These are phyloP conservation scores for Oreochromis tanganicae DNA, from an alignment of 2,113 vertebrate genomes.

Conservation along the genomic window DNA sequence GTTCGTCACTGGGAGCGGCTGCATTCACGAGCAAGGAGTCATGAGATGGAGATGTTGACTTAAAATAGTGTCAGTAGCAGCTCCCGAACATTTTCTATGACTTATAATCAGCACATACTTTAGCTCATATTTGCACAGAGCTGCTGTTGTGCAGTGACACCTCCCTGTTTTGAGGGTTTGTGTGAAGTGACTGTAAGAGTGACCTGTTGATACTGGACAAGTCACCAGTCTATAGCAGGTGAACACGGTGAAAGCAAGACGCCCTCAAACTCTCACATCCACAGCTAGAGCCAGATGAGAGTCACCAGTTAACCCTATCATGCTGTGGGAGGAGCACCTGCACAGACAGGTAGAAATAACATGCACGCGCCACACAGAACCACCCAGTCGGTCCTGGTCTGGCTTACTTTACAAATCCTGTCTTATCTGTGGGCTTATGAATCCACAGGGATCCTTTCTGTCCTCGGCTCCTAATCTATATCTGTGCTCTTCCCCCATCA, in stretches of 20 bases:
- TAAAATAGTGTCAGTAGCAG: neutral
- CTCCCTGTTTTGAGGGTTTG: neutral
- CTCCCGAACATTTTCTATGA: neutral
- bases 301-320: neutral
- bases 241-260: neutral
- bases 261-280: neutral
- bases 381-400: neutral
- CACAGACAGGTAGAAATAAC: neutral
- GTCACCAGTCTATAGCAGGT: neutral
- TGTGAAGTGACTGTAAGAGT: neutral
- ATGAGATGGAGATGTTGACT: neutral
- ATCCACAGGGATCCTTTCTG: neutral
- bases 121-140: neutral
- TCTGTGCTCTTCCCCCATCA: neutral
- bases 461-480: constrained; percentile 5
- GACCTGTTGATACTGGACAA: neutral
- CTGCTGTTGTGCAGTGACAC: neutral
- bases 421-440: neutral
- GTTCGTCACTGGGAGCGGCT: neutral
- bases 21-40: neutral
- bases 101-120: neutral
- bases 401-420: neutral
- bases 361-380: neutral
- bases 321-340: neutral
- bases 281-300: neutral